Base-by-base conservation (phyloP, 1,140 invertebrate species). In the Mactra quadrangularis region DNA sequence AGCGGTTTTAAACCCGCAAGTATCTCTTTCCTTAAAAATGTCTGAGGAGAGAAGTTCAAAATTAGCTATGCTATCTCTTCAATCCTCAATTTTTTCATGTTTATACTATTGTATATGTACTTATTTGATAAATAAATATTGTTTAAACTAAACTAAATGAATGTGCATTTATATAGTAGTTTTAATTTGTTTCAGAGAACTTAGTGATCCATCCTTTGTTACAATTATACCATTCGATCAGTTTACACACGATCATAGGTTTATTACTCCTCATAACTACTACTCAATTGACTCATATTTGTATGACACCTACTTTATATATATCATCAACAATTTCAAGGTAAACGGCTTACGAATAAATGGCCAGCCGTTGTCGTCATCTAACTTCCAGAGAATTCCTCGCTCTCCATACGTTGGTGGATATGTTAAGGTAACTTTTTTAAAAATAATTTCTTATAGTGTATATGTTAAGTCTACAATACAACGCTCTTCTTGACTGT, bases 231-330 rank as follows among this genome's bases (percentile, higher is more conserved):
- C 88, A n/a, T 70, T 84, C 6, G 81, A 85, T 41, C 89, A 87
- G 62, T 89, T 74, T 62, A 82, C 81, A 19, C 82, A 83, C 7
- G 87, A 88, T 50, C 89, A 89, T 75, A 88, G 85, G n/a, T n/a
- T n/a, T n/a, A n/a, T n/a, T n/a, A n/a, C n/a, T n/a, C n/a, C n/a
- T n/a, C n/a, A n/a, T n/a, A 0, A 89, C 86, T 68, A 83, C 13
- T 87, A 87, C 22, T 76, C 87, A 9, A 68, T 86, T 66, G 79
- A 85, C 57, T 74, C 78, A 4, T 17, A 47, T 7, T n/a, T 74
- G 79, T 87, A 83, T 68, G 78, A 41, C 59, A 87, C 86, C 82
- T 87, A 83, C 41, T 79, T 89, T 25, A 82, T 87, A 82, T 83
- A 89, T 41, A 62, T 87, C 19, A 68, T 89, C n/a, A 62, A 87